Conservation (phyloP, 2,797 vertebrate species). For the Babyrousa celebensis region DNA sequence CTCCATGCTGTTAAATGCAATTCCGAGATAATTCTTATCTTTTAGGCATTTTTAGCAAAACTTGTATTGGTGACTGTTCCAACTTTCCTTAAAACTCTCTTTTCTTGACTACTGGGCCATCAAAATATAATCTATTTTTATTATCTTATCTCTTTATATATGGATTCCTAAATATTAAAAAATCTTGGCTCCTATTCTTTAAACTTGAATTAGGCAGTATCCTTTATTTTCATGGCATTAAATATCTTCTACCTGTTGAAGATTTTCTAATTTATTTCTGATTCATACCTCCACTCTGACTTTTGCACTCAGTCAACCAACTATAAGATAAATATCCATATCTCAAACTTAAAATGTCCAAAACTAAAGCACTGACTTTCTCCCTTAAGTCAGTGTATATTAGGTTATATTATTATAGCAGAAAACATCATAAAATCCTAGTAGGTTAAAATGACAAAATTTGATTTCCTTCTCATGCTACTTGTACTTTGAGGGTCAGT, state of each 20-base stretch:
- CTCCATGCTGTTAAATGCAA: neutral
- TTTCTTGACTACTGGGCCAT: neutral
- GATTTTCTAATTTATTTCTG: conserved; percentile 15
- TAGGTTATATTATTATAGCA: neutral
- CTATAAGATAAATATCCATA: neutral
- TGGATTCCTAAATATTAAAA: neutral
- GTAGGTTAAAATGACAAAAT: conserved; percentile 5
- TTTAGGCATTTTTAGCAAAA: conserved; percentile 31
- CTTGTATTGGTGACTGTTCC: neutral
- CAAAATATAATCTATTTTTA: neutral
- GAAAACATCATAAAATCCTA: neutral
- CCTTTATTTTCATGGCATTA: neutral
- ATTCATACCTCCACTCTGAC: neutral
- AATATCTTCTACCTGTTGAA: neutral
- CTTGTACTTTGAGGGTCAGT: neutral
- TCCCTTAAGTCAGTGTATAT: neutral
- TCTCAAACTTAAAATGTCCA: neutral
- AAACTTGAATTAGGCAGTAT: neutral
- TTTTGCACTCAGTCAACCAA: neutral
- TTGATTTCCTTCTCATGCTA: neutral
- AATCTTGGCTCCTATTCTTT: neutral
- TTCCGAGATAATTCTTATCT: neutral
- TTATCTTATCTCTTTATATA: neutral
- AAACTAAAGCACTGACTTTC: neutral
- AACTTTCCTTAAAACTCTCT: neutral